Evolutionary conservation across 2,888 invertebrate genomes (phyloP), one percentile per base, ranked within the genome.

Genomic region (Polylopha cassiicola): DNA sequence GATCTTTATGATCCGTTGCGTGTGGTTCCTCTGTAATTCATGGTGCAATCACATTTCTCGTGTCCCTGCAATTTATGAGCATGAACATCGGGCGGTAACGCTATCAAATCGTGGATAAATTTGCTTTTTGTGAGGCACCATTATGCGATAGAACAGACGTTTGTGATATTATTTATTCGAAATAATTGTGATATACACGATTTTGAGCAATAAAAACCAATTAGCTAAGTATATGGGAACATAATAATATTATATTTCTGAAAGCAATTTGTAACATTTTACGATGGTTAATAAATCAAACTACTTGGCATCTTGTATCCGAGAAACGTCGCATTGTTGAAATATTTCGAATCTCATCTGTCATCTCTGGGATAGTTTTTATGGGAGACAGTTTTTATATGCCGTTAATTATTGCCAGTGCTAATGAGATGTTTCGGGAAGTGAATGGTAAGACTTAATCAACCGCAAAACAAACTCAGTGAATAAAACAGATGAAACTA

Each of bases 331-430:
- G 69, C 77, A 79, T 79, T 72, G 79, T 71, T 67, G 80, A 81
- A 78, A 82, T 85, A 76, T 79, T 78, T 82, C 60, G 65, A 71
- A 75, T 69, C 69, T 61, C 69, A 73, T 77, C 78, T 82, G 79
- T 81, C 82, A 81, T 70, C 74, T 74, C 61, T 60, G 54, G 61
- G 57, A 42, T 50, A 46, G 62, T 80, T 81, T 80, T 79, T 77
- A 68, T 62, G 24, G 46, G 24, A 31, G 20, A 34, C 42, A 46
- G 61, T 73, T 77, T 79, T 79, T 76, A 65, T 71, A 34, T 29
- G 39, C 37, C 44, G 32, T 41, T 49, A 51, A 64, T 66, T 64
- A 62, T 66, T 54, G 60, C 50, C 58, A 56, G 65, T 66, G 76
- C 68, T 81, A 81, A 82, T 79, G 76, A 79, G 73, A 65, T 52